Conservation (phyloP, 2,888 invertebrate species). For the Synergus japonicus region DNA sequence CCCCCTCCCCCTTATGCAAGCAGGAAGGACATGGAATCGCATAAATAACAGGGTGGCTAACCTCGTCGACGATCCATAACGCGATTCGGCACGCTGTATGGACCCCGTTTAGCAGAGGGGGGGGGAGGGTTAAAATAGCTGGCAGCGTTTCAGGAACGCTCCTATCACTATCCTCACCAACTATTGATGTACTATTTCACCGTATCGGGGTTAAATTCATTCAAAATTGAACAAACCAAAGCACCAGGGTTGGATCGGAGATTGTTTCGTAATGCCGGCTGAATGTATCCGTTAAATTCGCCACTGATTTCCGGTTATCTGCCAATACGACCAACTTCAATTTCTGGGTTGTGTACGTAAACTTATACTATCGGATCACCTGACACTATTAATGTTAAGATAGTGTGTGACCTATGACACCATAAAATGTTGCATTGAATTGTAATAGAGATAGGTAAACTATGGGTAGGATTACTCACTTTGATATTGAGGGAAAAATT, state of each 20-base stretch:
- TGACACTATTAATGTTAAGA: not conserved
- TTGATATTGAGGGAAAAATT: not conserved
- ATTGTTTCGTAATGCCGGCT: constrained; percentile 16
- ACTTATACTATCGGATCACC: not conserved
- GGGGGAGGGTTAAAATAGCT: constrained; percentile 13
- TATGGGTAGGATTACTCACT: not conserved
- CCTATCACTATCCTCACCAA: constrained; percentile 28
- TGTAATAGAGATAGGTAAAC: not conserved
- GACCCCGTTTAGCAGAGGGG: constrained; percentile 4
- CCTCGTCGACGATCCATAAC: constrained; percentile 59
- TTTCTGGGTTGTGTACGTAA: not conserved
- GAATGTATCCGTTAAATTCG: constrained; percentile 21
- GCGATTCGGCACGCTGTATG: constrained; percentile 52
- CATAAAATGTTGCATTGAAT: not conserved
- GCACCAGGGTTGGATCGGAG: not conserved
- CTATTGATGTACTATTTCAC: constrained; percentile 21
- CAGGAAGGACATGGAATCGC: constrained; percentile 54
- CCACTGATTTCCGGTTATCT: constrained; percentile 36
- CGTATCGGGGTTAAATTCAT: constrained; percentile 31
- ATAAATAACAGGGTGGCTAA: constrained; percentile 59
- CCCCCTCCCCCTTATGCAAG: constrained; percentile 35
- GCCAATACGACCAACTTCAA: not conserved
- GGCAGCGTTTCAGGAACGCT: constrained; percentile 21
- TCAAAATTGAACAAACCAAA: constrained; percentile 7
- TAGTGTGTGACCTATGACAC: not conserved